Base-by-base conservation (phyloP, 2,113 vertebrate genomes). In the Sorex araneus region DNA sequence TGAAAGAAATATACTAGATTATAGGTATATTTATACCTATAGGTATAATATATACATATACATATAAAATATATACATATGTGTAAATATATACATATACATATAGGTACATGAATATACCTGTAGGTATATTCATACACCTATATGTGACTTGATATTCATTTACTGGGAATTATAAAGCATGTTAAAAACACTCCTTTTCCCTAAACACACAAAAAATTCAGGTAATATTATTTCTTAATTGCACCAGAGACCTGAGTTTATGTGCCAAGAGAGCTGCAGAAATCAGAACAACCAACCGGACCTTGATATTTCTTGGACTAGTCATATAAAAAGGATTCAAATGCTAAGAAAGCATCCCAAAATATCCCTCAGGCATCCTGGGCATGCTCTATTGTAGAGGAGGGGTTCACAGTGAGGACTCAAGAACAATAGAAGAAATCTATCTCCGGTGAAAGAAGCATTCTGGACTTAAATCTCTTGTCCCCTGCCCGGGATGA, bases 361-460 rank as follows among this genome's bases (percentile, higher is more conserved):
- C 12, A 11, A 60, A 50, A n/a, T 7, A 18, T 15, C 28, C 19
- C 1, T 15, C 6, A 54, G 36, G 27, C 0, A 1, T 21, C 34
- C 10, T 6, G 8, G 13, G 2, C 0, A 77, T 28, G 3, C 36
- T 82, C 5, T 1, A 32, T 0, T 8, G 12, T 43, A 13, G 10
- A 13, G 57, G 18, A 0, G 1, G 8, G 6, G 8, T 60, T 19
- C 5, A 21, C 5, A 23, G 18, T 60, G 57, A 60, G 57, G 57
- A 60, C 57, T 60, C 57, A 69, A 50, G 8, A 36, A 0, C 71
- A 9, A 70, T 70, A 77, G 34, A 60, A 40, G 2, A 47, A 87
- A 63, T 54, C 2, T 16, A 45, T 4, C 23, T 10, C 23, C 1
- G 30, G n/a, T 25, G 2, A 2, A 23, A 13, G 27, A 47, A 25